Evolutionary conservation across 2,888 invertebrate genomes (phyloP).

Genomic region (Cryptus viduatorius): DNA sequence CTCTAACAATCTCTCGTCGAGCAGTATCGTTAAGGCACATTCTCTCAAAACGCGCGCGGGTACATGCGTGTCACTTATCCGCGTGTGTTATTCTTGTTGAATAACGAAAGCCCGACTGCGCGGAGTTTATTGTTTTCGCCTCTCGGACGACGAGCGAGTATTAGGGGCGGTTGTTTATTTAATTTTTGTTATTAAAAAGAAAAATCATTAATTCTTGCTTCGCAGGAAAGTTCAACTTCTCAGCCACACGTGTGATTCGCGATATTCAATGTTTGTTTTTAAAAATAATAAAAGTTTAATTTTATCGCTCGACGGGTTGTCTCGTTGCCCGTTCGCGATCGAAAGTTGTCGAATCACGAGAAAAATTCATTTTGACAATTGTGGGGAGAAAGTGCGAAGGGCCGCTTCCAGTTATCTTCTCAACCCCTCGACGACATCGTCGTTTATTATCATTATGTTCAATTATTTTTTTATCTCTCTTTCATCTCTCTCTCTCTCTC

Average conservation of each 20-base stretch:
- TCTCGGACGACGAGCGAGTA: constrained; percentile 60
- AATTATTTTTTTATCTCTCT: constrained; percentile 50
- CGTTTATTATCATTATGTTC: constrained; percentile 56
- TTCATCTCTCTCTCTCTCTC: constrained; percentile 42
- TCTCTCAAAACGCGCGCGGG: constrained; percentile 74
- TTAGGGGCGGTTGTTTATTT: constrained; percentile 30
- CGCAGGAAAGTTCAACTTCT: constrained; percentile 44
- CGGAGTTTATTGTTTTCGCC: constrained; percentile 53
- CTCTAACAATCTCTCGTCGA: constrained; percentile 69
- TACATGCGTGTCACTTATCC: constrained; percentile 36
- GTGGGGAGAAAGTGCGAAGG: not conserved
- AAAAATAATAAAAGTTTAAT: constrained; percentile 50
- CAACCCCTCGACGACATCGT: constrained; percentile 30
- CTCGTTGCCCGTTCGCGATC: constrained; percentile 30
- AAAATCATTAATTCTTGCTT: constrained; percentile 38
- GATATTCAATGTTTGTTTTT: constrained; percentile 30
- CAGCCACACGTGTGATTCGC: constrained; percentile 27
- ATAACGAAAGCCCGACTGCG: constrained; percentile 32
- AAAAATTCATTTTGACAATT: constrained; percentile 58
- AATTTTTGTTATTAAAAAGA: constrained; percentile 7
- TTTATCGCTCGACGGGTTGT: constrained; percentile 11
- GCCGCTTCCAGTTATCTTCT: constrained; percentile 37
- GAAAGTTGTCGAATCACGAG: constrained; percentile 59
- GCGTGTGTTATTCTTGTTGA: constrained; percentile 6
- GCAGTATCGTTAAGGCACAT: constrained; percentile 80